A percentile compares a stretch with the other conserved stretches of the same genome.
Evolutionary conservation across 1,140 invertebrate species (phyloP).

Genomic region (Ephestia elutella): DNA sequence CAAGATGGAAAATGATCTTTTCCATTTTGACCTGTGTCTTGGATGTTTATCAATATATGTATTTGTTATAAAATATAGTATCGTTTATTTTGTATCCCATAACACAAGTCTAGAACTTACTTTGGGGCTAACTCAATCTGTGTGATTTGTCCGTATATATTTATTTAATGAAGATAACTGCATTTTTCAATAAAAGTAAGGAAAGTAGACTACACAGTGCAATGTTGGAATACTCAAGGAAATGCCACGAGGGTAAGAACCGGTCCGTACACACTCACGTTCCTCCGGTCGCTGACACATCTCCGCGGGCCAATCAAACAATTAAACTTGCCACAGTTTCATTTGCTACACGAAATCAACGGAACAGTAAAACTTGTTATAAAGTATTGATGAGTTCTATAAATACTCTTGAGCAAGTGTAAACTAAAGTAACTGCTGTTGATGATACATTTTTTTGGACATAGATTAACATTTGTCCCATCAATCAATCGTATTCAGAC

Average conservation of each 20-base stretch:
- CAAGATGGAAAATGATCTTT: no score
- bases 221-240: constrained; percentile 14
- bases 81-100: no score
- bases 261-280: constrained; percentile 27
- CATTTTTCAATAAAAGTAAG: background rate
- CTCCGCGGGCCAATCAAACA: constrained; percentile 5
- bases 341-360: background rate
- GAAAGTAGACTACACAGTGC: background rate
- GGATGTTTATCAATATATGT: no score
- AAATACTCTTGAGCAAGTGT: no score
- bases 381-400: no score
- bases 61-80: no score
- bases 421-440: background rate
- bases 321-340: constrained; percentile 14
- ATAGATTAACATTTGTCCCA: background rate
- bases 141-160: no score
- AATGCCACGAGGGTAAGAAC: constrained; percentile 23
- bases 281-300: constrained; percentile 25
- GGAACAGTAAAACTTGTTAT: no score
- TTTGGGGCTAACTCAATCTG: no score
- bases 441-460: background rate
- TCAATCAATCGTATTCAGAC: background rate
- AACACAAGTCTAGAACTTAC: no score
- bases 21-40: no score
- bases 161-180: no score